These are phyloP conservation scores for Myzus persicae DNA, from an alignment of 1,140 invertebrate genomes.

Conservation along the genomic window DNA sequence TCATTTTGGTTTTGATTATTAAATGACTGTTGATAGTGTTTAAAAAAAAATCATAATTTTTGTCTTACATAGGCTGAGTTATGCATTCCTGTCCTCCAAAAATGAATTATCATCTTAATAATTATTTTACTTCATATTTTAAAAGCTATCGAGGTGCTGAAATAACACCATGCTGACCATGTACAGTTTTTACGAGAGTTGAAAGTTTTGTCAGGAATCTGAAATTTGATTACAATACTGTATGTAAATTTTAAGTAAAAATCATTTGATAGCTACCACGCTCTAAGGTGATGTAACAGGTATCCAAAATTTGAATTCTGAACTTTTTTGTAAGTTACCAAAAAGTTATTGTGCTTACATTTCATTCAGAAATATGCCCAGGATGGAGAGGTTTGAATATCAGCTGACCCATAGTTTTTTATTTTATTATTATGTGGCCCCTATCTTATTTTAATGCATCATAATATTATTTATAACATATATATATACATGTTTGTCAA, in stretches of 20 bases:
- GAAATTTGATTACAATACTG: not conserved
- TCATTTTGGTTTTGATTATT: not conserved
- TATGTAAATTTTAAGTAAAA: too few relatives aligned
- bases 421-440: too few relatives aligned
- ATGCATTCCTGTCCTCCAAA: not conserved
- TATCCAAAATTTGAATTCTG: too few relatives aligned
- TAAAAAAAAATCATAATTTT: not conserved
- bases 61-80: not conserved
- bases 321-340: not conserved
- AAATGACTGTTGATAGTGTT: not conserved
- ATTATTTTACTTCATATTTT: not conserved
- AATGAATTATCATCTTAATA: not conserved
- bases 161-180: not conserved
- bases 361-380: too few relatives aligned
- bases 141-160: not conserved
- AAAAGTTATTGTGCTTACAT: not conserved
- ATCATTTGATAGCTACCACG: too few relatives aligned
- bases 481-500: too few relatives aligned
- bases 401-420: too few relatives aligned
- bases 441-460: too few relatives aligned
- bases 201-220: not conserved
- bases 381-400: too few relatives aligned
- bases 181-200: not conserved
- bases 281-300: not conserved
- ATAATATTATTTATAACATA: too few relatives aligned